Conservation (phyloP, 2,888 invertebrate genomes). For the Tipula confusa region DNA sequence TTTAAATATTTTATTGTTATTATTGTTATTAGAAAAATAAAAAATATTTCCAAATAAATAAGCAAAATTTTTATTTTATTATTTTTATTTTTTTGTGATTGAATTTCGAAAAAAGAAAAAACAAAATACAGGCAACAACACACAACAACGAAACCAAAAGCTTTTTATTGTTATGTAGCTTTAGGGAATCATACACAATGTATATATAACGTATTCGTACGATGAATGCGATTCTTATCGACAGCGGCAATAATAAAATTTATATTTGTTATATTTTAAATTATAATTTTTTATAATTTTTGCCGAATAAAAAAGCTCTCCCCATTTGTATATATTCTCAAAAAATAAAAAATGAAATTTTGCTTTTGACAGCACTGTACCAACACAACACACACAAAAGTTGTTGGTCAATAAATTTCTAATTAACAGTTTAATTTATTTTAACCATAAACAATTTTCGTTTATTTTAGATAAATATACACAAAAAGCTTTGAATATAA, state of each 20-base stretch:
- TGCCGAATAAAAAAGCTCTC: slow-evolving; percentile 12
- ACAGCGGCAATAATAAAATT: not conserved
- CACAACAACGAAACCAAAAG: not conserved
- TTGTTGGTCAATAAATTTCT: not conserved
- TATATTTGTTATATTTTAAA: not conserved
- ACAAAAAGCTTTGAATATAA: not conserved
- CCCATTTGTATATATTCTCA: not conserved
- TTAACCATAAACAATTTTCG: not conserved
- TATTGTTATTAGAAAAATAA: not conserved
- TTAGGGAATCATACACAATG: not conserved
- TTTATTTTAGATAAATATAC: too few species aligned
- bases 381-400: not conserved
- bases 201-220: not conserved
- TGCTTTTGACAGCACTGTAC: not conserved
- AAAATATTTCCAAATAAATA: slow-evolving; percentile 15
- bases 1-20: slow-evolving; percentile 13
- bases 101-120: not conserved
- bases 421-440: not conserved
- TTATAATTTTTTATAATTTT: slow-evolving; percentile 5
- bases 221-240: not conserved
- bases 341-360: not conserved
- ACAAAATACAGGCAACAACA: not conserved
- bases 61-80: not conserved
- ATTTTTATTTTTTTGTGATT: not conserved
- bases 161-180: slow-evolving; percentile 12